Percentiles rank a stretch among this genome's conserved stretches.
These are phyloP conservation scores for Gouania willdenowi DNA, from an alignment of 2,797 vertebrate genomes.

Conservation along the genomic window DNA sequence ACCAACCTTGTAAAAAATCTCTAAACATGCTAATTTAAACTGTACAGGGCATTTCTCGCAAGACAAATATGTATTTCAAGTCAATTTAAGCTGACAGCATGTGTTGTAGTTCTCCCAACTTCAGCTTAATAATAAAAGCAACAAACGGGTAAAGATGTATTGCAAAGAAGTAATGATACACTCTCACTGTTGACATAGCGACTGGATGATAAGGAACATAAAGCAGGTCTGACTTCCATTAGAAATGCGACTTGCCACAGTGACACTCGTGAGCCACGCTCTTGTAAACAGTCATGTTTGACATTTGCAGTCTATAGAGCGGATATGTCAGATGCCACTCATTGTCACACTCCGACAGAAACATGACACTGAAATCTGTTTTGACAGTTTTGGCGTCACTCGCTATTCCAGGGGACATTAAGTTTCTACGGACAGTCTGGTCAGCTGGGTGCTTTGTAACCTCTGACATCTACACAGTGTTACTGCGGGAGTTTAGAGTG, in stretches of 20 bases:
- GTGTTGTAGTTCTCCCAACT: too few species aligned
- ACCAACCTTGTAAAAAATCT: too few species aligned
- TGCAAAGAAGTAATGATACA: too few species aligned
- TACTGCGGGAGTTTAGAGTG: constrained; percentile 32
- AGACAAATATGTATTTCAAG: too few species aligned
- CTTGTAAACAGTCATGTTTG: constrained; percentile 34
- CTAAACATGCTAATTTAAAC: too few species aligned
- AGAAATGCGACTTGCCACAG: constrained; percentile 2
- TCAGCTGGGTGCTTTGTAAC: constrained; percentile 25
- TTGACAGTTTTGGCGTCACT: constrained; percentile 63
- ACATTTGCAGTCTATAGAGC: constrained; percentile 49
- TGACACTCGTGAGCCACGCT: constrained; percentile 23
- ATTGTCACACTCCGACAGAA: constrained; percentile 49
- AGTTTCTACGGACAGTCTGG: constrained; percentile 23
- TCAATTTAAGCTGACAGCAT: too few species aligned
- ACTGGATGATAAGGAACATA: constrained; percentile 14
- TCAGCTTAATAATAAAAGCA: too few species aligned
- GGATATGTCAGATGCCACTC: constrained; percentile 54
- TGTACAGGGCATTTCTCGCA: too few species aligned
- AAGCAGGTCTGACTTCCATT: constrained; percentile 6
- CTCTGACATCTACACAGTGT: constrained; percentile 41
- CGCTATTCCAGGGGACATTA: constrained; percentile 60
- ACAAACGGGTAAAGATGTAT: too few species aligned
- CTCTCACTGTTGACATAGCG: too few species aligned
- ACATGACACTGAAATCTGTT: constrained; percentile 57